Evolutionary conservation across 2,113 vertebrate genomes (phyloP).

Genomic region (Sapayoa aenigma): DNA sequence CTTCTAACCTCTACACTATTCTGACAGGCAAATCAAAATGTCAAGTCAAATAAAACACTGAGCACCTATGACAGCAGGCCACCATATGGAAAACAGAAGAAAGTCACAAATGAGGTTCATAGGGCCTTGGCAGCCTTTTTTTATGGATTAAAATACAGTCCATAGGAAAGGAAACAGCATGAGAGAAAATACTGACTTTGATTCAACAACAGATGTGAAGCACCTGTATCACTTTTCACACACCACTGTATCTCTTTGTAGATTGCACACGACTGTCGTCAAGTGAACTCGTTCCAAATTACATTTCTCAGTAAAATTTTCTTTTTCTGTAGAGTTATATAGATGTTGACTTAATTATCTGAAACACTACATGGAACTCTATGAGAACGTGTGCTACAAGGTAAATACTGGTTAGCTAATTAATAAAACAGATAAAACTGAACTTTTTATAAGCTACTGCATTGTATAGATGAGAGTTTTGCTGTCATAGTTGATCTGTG

Average conservation of each 20-base stretch:
- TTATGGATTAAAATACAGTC: not conserved
- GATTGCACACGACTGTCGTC: not conserved
- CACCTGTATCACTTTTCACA: not conserved
- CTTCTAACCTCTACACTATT: not conserved
- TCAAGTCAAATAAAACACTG: not conserved
- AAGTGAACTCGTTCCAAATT: not conserved
- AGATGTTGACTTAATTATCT: not conserved
- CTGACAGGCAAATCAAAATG: not conserved
- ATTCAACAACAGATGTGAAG: not conserved
- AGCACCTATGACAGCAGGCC: not conserved
- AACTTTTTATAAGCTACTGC: not conserved
- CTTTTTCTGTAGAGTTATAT: not conserved
- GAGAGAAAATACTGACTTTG: not conserved
- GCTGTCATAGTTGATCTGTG: conserved; percentile 18
- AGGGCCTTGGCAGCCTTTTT: not conserved
- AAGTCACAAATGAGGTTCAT: not conserved
- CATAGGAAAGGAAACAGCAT: not conserved
- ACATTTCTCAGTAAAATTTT: not conserved
- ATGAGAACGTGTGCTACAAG: not conserved
- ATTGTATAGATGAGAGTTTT: conserved; percentile 13
- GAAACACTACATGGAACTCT: not conserved
- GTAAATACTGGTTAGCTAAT: not conserved
- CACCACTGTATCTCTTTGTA: not conserved
- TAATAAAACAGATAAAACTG: not conserved
- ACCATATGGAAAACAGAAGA: not conserved